Evolutionary conservation across 2,113 vertebrate genomes (phyloP).

Genomic region (Mobula hypostoma): DNA sequence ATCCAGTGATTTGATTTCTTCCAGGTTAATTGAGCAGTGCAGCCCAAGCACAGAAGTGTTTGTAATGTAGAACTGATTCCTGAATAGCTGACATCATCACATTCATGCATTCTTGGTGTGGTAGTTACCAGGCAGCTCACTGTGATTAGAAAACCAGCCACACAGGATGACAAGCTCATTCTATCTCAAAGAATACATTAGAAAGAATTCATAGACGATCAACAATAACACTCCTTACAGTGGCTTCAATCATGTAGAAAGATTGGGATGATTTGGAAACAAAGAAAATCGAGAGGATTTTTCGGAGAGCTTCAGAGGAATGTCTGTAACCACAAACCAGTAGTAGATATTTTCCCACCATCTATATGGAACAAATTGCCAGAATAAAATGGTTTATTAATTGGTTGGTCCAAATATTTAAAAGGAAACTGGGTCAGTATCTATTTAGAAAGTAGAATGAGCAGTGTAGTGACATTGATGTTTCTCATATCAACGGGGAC

Average conservation of each 20-base stretch:
- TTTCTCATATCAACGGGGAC: neutral
- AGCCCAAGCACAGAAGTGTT: no score
- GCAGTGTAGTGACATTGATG: neutral
- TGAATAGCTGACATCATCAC: no score
- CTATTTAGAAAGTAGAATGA: neutral
- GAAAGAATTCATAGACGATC: neutral
- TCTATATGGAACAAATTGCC: neutral
- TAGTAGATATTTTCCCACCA: neutral
- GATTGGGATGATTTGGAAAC: neutral
- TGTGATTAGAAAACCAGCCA: no score
- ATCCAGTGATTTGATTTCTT: no score
- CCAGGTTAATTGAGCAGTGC: no score
- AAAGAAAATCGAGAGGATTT: neutral
- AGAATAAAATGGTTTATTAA: neutral
- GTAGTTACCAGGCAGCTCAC: no score
- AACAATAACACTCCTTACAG: neutral
- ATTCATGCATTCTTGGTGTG: no score
- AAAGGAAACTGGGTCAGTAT: neutral
- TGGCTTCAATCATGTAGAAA: neutral
- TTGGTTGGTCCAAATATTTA: neutral
- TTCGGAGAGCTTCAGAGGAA: neutral
- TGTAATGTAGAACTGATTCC: no score
- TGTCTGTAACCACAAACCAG: no score
- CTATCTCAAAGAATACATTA: neutral
- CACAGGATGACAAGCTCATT: neutral